phyloP scores from a whole-genome alignment of 1,140 invertebrate species.

The Tenebrio molitor region DNA sequence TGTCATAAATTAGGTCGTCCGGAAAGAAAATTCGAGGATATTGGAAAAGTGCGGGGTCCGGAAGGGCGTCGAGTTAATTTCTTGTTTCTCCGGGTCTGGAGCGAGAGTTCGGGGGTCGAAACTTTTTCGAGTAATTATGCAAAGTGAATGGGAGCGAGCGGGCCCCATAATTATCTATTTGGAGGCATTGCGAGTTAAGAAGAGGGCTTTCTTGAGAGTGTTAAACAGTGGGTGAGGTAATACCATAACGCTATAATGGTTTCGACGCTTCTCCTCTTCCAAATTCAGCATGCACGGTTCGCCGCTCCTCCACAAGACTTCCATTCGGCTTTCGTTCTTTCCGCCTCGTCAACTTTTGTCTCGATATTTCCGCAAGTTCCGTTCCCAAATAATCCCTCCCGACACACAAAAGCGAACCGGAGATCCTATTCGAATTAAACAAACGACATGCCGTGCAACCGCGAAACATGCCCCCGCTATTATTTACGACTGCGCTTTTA shows the following conservation, averaged over 20 bases:
- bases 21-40: conserved; percentile 34
- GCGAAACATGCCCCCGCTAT: conserved; percentile 48
- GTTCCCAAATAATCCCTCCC: conserved; percentile 55
- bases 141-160: conserved; percentile 42
- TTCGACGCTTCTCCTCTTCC: conserved; percentile 38
- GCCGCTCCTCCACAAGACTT: conserved; percentile 52
- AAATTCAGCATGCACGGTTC: conserved; percentile 46
- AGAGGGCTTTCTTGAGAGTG: conserved; percentile 55
- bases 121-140: conserved; percentile 45
- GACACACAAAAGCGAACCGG: conserved; percentile 47
- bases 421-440: conserved; percentile 56
- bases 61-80: conserved; percentile 14
- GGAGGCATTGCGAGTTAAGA: conserved; percentile 51
- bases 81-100: conserved; percentile 31
- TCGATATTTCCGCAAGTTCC: conserved; percentile 57
- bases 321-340: conserved; percentile 53
- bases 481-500: conserved; percentile 47
- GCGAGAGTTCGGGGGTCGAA: conserved; percentile 3
- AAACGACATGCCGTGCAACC: conserved; percentile 52
- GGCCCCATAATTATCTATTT: conserved; percentile 50
- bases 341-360: conserved; percentile 58
- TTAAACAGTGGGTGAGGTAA: conserved; percentile 54
- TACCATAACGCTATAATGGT: conserved; percentile 55
- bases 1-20: conserved; percentile 8
- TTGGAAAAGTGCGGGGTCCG: conserved; percentile 12